Evolutionary conservation across 2,888 invertebrate genomes (phyloP).

Genomic region (Ichneumon xanthorius): DNA sequence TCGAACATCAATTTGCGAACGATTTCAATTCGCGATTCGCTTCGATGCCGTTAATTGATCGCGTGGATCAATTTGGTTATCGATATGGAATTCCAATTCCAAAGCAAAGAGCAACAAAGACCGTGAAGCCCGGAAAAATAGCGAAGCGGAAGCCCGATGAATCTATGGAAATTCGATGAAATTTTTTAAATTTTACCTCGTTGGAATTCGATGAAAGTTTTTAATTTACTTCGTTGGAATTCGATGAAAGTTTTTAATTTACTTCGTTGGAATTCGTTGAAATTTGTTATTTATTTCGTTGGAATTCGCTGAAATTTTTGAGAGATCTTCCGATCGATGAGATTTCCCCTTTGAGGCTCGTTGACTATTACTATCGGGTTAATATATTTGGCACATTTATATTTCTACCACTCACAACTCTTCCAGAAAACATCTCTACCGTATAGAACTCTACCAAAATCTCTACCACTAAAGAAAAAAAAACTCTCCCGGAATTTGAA

Average conservation of each 20-base stretch:
- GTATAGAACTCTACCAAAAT: too few relatives aligned
- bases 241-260: too few relatives aligned
- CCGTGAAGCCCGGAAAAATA: not conserved
- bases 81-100: not conserved
- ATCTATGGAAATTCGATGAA: too few relatives aligned
- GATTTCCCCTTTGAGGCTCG: not conserved
- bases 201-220: not conserved
- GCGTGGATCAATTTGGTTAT: not conserved
- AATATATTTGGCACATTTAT: too few relatives aligned
- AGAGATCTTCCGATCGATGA: not conserved
- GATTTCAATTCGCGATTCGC: not conserved
- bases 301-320: not conserved
- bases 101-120: not conserved
- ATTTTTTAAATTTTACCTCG: not conserved
- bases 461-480: too few relatives aligned
- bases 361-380: not conserved
- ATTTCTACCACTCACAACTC: too few relatives aligned
- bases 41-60: not conserved
- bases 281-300: too few relatives aligned
- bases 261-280: too few relatives aligned
- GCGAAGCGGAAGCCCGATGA: not conserved
- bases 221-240: too few relatives aligned
- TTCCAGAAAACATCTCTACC: too few relatives aligned
- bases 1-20: not conserved
- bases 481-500: too few relatives aligned